phyloP scores from a whole-genome alignment of 2,888 invertebrate genomes.

The Chloroclysta siterata region DNA sequence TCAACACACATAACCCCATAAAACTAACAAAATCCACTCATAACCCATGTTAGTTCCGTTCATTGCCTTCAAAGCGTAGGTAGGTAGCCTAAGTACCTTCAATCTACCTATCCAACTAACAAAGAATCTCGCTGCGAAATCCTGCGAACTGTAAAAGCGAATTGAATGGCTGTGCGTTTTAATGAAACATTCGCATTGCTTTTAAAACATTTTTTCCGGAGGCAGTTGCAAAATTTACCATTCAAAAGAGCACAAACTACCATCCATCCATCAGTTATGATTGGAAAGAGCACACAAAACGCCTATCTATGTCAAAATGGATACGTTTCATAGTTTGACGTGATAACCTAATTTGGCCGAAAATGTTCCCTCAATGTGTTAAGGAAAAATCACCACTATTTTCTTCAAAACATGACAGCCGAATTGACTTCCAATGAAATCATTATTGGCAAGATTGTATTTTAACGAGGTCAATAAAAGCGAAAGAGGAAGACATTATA shows the following conservation, averaged over 20 bases:
- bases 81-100: constrained; percentile 1
- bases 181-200: constrained; percentile 54
- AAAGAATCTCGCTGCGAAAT: constrained; percentile 57
- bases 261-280: neutral
- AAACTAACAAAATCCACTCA: too few relatives aligned
- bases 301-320: neutral
- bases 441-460: too few relatives aligned
- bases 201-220: constrained; percentile 2
- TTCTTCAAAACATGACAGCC: too few relatives aligned
- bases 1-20: too few relatives aligned
- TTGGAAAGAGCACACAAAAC: neutral
- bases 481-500: too few relatives aligned
- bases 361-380: neutral
- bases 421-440: too few relatives aligned
- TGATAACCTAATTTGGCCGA: neutral
- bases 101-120: neutral
- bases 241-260: neutral
- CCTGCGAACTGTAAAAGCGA: constrained; percentile 62
- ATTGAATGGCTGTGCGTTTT: constrained; percentile 70
- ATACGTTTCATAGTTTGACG: neutral
- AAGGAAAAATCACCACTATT: too few relatives aligned
- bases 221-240: neutral
- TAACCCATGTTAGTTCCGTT: neutral
- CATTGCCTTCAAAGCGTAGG: neutral
- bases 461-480: too few relatives aligned